Conservation (phyloP, 2,888 invertebrate species). For the Dermolepida albohirtum region DNA sequence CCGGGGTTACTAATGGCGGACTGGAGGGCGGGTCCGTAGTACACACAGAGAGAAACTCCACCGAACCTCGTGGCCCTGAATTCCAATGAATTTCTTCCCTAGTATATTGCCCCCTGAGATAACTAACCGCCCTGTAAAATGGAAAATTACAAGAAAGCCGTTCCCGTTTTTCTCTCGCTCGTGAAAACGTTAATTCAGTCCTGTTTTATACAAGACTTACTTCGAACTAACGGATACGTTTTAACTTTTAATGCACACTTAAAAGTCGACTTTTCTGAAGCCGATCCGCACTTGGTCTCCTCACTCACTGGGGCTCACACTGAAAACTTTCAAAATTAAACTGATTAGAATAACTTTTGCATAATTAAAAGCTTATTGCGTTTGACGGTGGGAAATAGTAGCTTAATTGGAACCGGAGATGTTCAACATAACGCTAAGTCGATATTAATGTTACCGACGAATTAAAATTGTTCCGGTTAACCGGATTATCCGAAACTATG, state of each 20-base stretch:
- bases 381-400: slow-evolving; percentile 22
- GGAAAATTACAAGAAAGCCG: slow-evolving; percentile 5
- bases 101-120: slow-evolving; percentile 21
- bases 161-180: background rate
- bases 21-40: slow-evolving; percentile 4
- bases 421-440: slow-evolving; percentile 36
- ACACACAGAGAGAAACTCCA: slow-evolving; percentile 3
- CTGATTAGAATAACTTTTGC: slow-evolving; percentile 37
- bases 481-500: slow-evolving; percentile 30
- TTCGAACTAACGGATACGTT: background rate
- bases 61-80: slow-evolving; percentile 4
- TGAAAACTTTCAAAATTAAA: slow-evolving; percentile 34
- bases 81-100: slow-evolving; percentile 15
- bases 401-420: slow-evolving; percentile 34
- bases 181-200: slow-evolving; percentile 2
- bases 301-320: background rate
- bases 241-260: slow-evolving; percentile 22
- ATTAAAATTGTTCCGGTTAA: slow-evolving; percentile 35
- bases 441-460: slow-evolving; percentile 28
- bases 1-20: slow-evolving; percentile 45
- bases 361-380: slow-evolving; percentile 37
- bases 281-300: background rate
- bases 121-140: slow-evolving; percentile 25
- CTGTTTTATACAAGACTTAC: background rate
- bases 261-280: slow-evolving; percentile 2